phyloP scores from a whole-genome alignment of 2,113 vertebrate genomes.

The Megaleporinus macrocephalus region DNA sequence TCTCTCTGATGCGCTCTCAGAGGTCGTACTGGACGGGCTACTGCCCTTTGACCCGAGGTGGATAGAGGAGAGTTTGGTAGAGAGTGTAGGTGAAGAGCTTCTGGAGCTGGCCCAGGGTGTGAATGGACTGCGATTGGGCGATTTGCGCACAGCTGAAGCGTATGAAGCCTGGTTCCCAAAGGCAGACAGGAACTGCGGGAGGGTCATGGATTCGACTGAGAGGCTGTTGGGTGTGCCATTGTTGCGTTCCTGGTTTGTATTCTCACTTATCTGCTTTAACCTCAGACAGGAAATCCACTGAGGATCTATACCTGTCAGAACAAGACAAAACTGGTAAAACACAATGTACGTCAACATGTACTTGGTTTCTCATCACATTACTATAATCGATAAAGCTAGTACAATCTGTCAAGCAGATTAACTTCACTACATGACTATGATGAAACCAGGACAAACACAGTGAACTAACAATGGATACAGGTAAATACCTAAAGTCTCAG shows the following conservation, averaged over 20 bases:
- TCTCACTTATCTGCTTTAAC: slow-evolving; percentile 78
- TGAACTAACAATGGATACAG: no score
- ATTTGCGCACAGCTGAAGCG: slow-evolving; percentile 86
- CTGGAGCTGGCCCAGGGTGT: slow-evolving; percentile 81
- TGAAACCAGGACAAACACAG: no score
- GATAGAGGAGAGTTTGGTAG: slow-evolving; percentile 82
- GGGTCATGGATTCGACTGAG: slow-evolving; percentile 74
- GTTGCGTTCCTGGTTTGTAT: slow-evolving; percentile 62
- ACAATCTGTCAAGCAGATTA: neutral
- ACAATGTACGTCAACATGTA: neutral
- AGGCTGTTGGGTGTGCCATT: slow-evolving; percentile 65
- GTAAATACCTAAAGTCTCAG: no score
- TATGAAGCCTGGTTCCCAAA: slow-evolving; percentile 86
- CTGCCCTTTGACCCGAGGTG: slow-evolving; percentile 93
- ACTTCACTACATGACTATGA: no score
- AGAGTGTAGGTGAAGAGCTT: slow-evolving; percentile 87
- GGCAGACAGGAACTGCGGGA: slow-evolving; percentile 84
- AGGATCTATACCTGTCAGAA: slow-evolving; percentile 73
- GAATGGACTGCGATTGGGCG: slow-evolving; percentile 71
- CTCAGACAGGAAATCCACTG: slow-evolving; percentile 87
- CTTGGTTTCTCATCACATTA: neutral
- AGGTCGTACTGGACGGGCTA: slow-evolving; percentile 90
- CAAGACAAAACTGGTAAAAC: neutral
- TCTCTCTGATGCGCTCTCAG: slow-evolving; percentile 83
- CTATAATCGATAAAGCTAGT: neutral